Conservation (phyloP, 2,888 invertebrate genomes). For the Ceramica pisi region DNA sequence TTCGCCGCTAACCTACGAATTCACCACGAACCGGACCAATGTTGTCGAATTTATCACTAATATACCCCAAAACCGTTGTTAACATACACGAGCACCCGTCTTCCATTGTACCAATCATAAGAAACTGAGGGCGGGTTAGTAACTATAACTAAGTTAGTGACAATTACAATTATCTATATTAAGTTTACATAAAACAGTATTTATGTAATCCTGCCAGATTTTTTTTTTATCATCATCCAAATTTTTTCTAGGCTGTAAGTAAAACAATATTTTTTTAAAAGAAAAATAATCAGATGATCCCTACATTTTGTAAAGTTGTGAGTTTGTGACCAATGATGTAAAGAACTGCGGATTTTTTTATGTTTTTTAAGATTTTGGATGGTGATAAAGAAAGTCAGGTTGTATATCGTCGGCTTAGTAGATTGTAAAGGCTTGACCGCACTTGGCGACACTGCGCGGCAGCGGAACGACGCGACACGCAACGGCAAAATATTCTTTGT, state of each 20-base stretch:
- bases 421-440: no score
- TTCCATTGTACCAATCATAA: conserved; percentile 83
- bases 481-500: no score
- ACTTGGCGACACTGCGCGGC: no score
- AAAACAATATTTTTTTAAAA: no score
- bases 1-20: conserved; percentile 58
- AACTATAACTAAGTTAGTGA: conserved; percentile 41
- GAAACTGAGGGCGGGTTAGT: conserved; percentile 75
- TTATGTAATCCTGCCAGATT: not conserved
- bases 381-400: not conserved
- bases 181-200: not conserved
- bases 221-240: not conserved
- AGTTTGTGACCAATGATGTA: no score
- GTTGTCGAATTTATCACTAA: conserved; percentile 4
- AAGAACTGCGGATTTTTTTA: not conserved
- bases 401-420: no score
- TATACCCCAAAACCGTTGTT: conserved; percentile 62
- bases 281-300: no score
- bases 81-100: conserved; percentile 46
- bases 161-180: not conserved
- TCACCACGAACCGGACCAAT: conserved; percentile 37
- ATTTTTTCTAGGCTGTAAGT: no score
- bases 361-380: not conserved
- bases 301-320: no score
- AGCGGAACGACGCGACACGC: no score